A percentile compares a stretch with the other conserved stretches of the same genome.
Evolutionary conservation across 1,140 invertebrate genomes (phyloP).

Genomic region (Globodera rostochiensis): DNA sequence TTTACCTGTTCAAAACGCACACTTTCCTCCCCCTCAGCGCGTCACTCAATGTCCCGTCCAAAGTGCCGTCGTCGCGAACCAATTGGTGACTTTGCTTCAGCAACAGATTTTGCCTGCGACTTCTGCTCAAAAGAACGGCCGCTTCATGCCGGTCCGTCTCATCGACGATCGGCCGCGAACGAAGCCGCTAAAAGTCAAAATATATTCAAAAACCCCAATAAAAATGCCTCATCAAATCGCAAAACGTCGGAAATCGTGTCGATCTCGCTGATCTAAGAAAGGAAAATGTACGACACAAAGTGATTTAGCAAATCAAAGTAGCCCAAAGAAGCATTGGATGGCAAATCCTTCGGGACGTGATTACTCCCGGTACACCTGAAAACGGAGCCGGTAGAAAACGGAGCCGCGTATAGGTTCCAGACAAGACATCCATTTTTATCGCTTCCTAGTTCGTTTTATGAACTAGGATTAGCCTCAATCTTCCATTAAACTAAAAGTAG

Average conservation of each 20-base stretch:
- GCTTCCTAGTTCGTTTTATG: too few relatives aligned
- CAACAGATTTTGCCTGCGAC: constrained; percentile 17
- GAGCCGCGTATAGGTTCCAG: too few relatives aligned
- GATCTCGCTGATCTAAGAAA: constrained; percentile 33
- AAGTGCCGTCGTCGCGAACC: neutral
- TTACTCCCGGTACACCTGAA: too few relatives aligned
- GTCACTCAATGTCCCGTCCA: constrained; percentile 27
- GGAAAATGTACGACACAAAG: neutral
- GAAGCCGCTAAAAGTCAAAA: constrained; percentile 31
- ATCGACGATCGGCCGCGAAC: constrained; percentile 34
- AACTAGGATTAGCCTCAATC: too few relatives aligned
- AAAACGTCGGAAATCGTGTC: constrained; percentile 30
- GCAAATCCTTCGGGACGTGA: neutral
- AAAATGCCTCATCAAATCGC: constrained; percentile 35
- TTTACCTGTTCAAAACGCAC: constrained; percentile 40
- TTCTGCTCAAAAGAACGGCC: constrained; percentile 28
- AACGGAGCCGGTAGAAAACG: too few relatives aligned
- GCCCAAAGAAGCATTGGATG: too few relatives aligned
- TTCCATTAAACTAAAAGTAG: too few relatives aligned
- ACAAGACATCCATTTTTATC: too few relatives aligned
- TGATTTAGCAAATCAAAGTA: too few relatives aligned
- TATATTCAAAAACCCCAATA: neutral
- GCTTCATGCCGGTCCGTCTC: constrained; percentile 40
- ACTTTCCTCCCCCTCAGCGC: constrained; percentile 31
- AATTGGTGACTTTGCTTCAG: constrained; percentile 27